Conservation (phyloP, 2,888 invertebrate species). For the Eilema sororculum region DNA sequence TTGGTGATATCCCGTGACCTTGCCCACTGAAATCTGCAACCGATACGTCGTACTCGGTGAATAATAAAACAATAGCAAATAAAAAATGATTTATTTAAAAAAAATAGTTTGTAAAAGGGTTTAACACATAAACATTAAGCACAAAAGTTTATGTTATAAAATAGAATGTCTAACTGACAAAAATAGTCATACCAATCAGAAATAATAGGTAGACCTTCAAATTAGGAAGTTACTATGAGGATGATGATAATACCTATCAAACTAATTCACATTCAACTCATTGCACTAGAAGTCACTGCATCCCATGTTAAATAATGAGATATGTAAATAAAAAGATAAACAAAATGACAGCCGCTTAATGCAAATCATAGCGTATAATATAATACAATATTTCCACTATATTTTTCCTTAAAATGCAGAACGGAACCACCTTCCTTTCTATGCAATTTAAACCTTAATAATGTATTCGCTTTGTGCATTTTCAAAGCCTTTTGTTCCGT, state of each 20-base stretch:
- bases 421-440: not conserved
- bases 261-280: not conserved
- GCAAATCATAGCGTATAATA: conserved; percentile 1
- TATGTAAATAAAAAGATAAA: not conserved
- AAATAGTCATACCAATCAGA: no score
- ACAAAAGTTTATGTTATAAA: no score
- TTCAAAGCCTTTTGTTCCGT: conserved; percentile 22
- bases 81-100: no score
- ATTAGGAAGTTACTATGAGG: not conserved
- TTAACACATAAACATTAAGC: no score
- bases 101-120: no score
- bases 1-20: no score
- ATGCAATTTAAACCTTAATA: conserved; percentile 29
- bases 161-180: no score
- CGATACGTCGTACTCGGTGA: no score
- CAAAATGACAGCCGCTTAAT: not conserved
- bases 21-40: no score
- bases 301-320: not conserved
- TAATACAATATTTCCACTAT: no score
- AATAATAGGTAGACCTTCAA: no score
- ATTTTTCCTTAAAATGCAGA: not conserved
- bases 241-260: not conserved
- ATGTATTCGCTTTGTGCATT: conserved; percentile 33
- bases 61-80: no score
- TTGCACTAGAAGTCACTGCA: not conserved